These are phyloP conservation scores for Thamnophis sirtalis DNA, from an alignment of 2,113 vertebrate genomes.

Conservation along the genomic window DNA sequence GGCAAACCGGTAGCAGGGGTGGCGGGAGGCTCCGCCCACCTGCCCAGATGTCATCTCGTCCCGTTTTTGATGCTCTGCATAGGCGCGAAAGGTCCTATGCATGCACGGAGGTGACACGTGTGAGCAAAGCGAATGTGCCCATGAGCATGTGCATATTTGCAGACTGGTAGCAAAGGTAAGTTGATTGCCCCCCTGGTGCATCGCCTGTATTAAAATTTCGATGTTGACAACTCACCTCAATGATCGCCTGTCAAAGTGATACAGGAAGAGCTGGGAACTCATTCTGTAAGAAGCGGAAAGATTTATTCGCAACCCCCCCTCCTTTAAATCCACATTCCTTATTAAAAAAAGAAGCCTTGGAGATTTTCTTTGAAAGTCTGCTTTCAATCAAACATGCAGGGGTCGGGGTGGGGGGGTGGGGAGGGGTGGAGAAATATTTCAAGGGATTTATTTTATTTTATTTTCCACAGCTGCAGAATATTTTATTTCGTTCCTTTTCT, in stretches of 20 bases:
- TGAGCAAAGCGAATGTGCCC: too few species aligned
- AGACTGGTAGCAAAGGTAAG: too few species aligned
- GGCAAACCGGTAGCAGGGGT: too few species aligned
- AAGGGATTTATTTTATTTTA: conserved; percentile 19
- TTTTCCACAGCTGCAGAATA: conserved; percentile 12
- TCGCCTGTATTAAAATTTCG: conserved; percentile 41
- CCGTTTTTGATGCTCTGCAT: too few species aligned
- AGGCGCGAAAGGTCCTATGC: too few species aligned
- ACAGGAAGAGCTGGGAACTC: conserved; percentile 38
- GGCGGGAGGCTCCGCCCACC: too few species aligned
- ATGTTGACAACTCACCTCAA: conserved; percentile 42
- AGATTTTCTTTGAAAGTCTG: conserved; percentile 52
- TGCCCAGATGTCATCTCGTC: too few species aligned
- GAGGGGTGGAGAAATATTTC: conserved; percentile 43
- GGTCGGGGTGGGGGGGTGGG: neutral
- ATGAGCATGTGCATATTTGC: too few species aligned
- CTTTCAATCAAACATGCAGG: conserved; percentile 58
- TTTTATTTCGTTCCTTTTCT: conserved; percentile 5
- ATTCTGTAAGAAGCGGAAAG: conserved; percentile 15
- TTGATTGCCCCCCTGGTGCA: too few species aligned
- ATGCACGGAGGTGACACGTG: too few species aligned
- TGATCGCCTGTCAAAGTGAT: conserved; percentile 34
- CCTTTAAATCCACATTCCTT: neutral
- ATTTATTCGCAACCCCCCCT: neutral
- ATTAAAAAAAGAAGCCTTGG: conserved; percentile 6